A percentile compares a stretch with the other conserved stretches of the same genome.
Conservation (phyloP, 2,113 vertebrate species). For the Phyllopteryx taeniolatus region DNA sequence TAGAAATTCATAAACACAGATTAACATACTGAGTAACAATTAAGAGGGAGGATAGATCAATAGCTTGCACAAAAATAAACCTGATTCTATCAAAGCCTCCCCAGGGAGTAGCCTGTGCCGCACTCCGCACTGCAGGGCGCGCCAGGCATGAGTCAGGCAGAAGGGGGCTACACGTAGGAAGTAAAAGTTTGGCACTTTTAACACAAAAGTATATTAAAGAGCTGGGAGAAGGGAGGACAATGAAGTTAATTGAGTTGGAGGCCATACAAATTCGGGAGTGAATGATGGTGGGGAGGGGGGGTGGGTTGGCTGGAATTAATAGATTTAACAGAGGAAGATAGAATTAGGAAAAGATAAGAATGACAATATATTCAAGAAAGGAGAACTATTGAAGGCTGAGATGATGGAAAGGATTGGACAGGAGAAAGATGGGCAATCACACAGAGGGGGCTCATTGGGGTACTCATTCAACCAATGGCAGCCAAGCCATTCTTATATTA, state of each 20-base stretch:
- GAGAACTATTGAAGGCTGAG: slow-evolving; percentile 33
- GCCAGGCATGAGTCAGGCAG: slow-evolving; percentile 31
- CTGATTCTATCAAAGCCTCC: slow-evolving; percentile 76
- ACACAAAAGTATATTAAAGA: slow-evolving; percentile 29
- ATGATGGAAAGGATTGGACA: slow-evolving; percentile 48
- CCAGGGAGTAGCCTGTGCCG: slow-evolving; percentile 67
- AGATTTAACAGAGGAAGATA: slow-evolving; percentile 53
- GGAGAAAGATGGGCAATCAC: slow-evolving; percentile 40
- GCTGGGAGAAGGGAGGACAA: slow-evolving; percentile 19
- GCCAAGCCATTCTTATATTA: slow-evolving; percentile 72
- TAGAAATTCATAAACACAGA: slow-evolving; percentile 88
- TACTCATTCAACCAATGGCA: slow-evolving; percentile 63
- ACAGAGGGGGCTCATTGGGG: slow-evolving; percentile 42
- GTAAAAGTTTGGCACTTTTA: slow-evolving; percentile 49
- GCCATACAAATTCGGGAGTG: slow-evolving; percentile 34
- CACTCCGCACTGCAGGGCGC: slow-evolving; percentile 52
- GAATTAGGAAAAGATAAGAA: slow-evolving; percentile 61
- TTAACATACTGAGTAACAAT: slow-evolving; percentile 95
- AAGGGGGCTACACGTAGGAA: slow-evolving; percentile 34
- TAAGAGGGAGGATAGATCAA: slow-evolving; percentile 87
- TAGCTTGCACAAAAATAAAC: slow-evolving; percentile 88
- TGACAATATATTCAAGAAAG: slow-evolving; percentile 44
- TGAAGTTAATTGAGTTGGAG: slow-evolving; percentile 35
- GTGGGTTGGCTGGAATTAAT: slow-evolving; percentile 16
- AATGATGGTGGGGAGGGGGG: slow-evolving; percentile 18